Evolutionary conservation across 2,888 invertebrate species (phyloP).

Genomic region (Bimastos eiseni): DNA sequence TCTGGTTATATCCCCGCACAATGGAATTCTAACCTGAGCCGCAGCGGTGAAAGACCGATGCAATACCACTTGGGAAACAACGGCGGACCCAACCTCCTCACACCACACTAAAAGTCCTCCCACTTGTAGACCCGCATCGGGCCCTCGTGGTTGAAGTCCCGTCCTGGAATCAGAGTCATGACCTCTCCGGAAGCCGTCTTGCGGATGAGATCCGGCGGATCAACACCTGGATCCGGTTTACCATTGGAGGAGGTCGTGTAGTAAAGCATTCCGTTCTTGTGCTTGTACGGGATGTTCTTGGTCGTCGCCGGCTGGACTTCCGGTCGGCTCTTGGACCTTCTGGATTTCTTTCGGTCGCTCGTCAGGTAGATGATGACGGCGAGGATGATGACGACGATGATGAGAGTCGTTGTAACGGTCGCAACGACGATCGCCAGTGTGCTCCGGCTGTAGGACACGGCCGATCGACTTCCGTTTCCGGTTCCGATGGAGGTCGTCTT

Average conservation of each 20-base stretch:
- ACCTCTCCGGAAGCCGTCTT: conserved; percentile 26
- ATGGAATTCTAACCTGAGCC: not conserved
- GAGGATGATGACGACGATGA: conserved; percentile 27
- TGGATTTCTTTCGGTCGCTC: not conserved
- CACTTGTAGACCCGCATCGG: conserved; percentile 47
- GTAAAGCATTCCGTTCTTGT: conserved; percentile 37
- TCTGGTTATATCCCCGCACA: not conserved
- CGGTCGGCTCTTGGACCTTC: not conserved
- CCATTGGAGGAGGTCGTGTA: conserved; percentile 28
- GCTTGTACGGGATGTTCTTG: conserved; percentile 26
- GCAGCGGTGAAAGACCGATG: not conserved
- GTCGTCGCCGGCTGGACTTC: not conserved
- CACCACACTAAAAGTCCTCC: conserved; percentile 44
- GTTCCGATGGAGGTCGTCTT: not conserved
- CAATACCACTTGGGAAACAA: not conserved
- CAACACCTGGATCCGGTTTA: not conserved
- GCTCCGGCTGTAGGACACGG: not conserved
- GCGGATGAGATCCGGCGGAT: not conserved
- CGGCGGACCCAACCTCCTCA: not conserved
- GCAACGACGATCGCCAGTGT: conserved; percentile 21
- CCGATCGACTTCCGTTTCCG: not conserved
- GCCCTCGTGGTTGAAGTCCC: conserved; percentile 47
- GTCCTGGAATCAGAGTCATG: conserved; percentile 45
- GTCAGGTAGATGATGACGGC: conserved; percentile 24
- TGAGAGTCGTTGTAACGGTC: conserved; percentile 20